Percentiles rank a stretch among this genome's conserved stretches.
Evolutionary conservation across 2,888 invertebrate species (phyloP).

Genomic region (Campoletis raptor): DNA sequence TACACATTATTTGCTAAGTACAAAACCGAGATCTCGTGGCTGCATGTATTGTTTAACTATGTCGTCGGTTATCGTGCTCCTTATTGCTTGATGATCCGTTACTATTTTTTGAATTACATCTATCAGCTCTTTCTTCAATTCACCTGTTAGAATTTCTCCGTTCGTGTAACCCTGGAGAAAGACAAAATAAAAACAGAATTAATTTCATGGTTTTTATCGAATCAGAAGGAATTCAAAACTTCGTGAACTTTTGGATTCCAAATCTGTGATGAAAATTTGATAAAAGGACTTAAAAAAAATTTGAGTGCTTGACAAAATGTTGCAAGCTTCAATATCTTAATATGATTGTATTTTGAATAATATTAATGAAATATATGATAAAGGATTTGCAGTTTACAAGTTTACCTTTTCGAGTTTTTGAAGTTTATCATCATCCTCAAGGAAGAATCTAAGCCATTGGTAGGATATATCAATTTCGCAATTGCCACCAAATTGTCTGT

Average conservation of each 20-base stretch:
- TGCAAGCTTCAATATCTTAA: not conserved
- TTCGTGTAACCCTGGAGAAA: slow-evolving; percentile 90
- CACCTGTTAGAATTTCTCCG: slow-evolving; percentile 96
- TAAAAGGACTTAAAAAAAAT: not conserved
- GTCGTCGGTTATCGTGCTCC: slow-evolving; percentile 94
- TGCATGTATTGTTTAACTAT: slow-evolving; percentile 93
- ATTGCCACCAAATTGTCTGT: slow-evolving; percentile 95
- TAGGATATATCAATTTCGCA: slow-evolving; percentile 98
- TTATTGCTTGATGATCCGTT: slow-evolving; percentile 92
- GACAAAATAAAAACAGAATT: slow-evolving; percentile 48
- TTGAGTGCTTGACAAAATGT: not conserved
- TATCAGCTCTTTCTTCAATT: slow-evolving; percentile 96
- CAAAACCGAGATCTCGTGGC: slow-evolving; percentile 90
- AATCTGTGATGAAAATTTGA: not conserved
- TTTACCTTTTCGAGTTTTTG: slow-evolving; percentile 89
- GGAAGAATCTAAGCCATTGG: slow-evolving; percentile 97
- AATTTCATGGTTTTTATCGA: not conserved
- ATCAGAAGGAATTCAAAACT: not conserved
- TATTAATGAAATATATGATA: not conserved
- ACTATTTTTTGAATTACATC: slow-evolving; percentile 92
- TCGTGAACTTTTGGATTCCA: not conserved
- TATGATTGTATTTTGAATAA: not conserved
- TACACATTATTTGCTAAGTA: slow-evolving; percentile 65
- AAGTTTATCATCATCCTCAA: slow-evolving; percentile 96
- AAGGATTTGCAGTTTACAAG: slow-evolving; percentile 1